Percentiles rank a stretch among this genome's conserved stretches.
These are phyloP conservation scores for Tychaedon coryphoeus DNA, from an alignment of 2,113 vertebrate species.

Conservation along the genomic window DNA sequence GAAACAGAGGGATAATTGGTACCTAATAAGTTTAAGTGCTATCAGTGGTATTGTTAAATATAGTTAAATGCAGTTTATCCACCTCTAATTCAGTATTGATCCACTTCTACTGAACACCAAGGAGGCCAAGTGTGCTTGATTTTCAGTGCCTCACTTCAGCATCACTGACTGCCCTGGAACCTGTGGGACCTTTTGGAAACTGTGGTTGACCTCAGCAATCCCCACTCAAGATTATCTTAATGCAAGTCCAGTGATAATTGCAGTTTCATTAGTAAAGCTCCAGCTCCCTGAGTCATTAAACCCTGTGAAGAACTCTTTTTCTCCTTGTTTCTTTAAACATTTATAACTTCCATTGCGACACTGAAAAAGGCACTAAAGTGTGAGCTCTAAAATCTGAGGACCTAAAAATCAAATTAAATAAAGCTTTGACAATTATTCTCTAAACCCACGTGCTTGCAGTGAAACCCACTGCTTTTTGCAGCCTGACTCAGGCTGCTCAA, in stretches of 20 bases:
- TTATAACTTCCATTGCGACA: neutral
- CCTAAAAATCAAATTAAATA: neutral
- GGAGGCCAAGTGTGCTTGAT: neutral
- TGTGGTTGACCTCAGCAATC: neutral
- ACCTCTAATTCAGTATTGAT: constrained; percentile 50
- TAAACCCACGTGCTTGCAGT: neutral
- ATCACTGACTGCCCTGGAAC: neutral
- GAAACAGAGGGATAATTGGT: constrained; percentile 30
- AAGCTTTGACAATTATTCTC: neutral
- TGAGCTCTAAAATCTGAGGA: neutral
- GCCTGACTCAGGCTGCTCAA: neutral
- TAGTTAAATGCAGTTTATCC: constrained; percentile 54
- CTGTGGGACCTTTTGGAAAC: neutral
- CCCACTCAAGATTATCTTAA: neutral
- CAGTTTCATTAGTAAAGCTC: neutral
- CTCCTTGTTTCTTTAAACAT: neutral
- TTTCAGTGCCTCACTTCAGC: neutral
- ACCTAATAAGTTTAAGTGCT: constrained; percentile 46
- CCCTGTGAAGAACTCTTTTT: neutral
- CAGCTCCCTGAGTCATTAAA: neutral
- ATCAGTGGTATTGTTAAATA: constrained; percentile 50
- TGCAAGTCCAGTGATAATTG: neutral
- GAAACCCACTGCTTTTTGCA: neutral
- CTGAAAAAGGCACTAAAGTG: neutral
- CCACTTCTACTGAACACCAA: neutral